A percentile compares a stretch with the other conserved stretches of the same genome.
Evolutionary conservation across 2,113 vertebrate species (phyloP).

Genomic region (Pteronura brasiliensis): DNA sequence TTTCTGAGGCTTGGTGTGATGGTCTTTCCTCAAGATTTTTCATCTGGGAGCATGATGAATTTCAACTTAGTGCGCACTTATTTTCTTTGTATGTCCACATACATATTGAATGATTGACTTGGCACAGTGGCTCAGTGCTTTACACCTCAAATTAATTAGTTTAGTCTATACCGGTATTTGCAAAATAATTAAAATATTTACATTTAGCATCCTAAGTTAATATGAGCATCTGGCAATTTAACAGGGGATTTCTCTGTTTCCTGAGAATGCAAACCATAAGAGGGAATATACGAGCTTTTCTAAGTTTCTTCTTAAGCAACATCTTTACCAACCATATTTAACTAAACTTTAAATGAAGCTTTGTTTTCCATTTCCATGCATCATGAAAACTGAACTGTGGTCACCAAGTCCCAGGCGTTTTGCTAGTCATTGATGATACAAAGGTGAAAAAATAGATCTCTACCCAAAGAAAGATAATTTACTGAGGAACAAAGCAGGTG

Average conservation of each 20-base stretch:
- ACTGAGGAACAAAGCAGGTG: neutral
- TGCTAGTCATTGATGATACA: neutral
- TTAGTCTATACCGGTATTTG: neutral
- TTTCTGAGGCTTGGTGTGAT: neutral
- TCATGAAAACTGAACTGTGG: neutral
- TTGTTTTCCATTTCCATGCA: neutral
- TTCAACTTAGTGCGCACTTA: neutral
- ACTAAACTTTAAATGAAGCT: neutral
- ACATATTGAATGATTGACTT: neutral
- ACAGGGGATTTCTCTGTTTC: neutral
- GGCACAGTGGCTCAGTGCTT: neutral
- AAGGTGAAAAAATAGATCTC: neutral
- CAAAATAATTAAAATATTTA: neutral
- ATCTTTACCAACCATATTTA: neutral
- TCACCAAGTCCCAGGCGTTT: neutral
- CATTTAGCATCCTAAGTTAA: neutral
- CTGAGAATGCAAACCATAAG: neutral
- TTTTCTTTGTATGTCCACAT: neutral
- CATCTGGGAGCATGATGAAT: neutral
- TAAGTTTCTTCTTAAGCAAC: neutral
- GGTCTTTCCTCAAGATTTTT: neutral
- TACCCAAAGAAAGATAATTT: neutral
- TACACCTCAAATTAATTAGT: neutral
- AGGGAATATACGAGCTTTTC: neutral
- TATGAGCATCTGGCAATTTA: neutral